A percentile compares a stretch with the other conserved stretches of the same genome.
These are phyloP conservation scores for Romanogobio albipinnatus DNA, from an alignment of 2,113 vertebrate genomes.

Conservation along the genomic window DNA sequence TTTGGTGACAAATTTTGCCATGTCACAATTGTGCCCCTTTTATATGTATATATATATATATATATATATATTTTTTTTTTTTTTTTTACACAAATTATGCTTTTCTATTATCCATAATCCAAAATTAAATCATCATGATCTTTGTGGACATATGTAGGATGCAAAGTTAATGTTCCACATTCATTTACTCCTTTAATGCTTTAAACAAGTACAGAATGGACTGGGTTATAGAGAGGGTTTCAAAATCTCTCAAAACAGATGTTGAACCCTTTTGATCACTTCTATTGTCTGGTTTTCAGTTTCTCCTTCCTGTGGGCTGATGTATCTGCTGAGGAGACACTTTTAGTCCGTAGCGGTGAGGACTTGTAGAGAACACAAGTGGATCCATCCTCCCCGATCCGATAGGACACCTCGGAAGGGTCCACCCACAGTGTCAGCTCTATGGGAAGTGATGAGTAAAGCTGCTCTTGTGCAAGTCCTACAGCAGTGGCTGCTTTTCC, in stretches of 20 bases:
- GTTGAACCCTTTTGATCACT: background rate
- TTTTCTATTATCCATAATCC: background rate
- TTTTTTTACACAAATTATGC: background rate
- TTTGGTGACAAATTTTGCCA: background rate
- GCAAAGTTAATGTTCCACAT: background rate
- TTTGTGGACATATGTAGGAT: background rate
- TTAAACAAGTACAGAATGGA: constrained; percentile 20
- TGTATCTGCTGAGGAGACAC: constrained; percentile 25
- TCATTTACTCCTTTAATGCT: constrained; percentile 37
- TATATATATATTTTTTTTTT: too few species aligned
- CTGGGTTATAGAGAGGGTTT: background rate
- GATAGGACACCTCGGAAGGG: constrained; percentile 81
- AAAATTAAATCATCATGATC: background rate
- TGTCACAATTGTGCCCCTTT: background rate
- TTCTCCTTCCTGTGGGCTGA: constrained; percentile 27
- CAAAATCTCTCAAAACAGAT: background rate
- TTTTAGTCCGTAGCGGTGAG: constrained; percentile 23
- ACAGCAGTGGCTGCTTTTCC: constrained; percentile 77
- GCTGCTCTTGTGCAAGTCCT: constrained; percentile 75
- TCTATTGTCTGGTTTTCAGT: constrained; percentile 24
- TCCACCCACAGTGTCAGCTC: constrained; percentile 88
- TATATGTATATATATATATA: too few species aligned
- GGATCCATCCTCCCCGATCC: constrained; percentile 86
- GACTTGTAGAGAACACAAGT: constrained; percentile 82
- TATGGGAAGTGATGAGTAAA: constrained; percentile 77